Evolutionary conservation across 1,140 invertebrate species (phyloP).

Genomic region (Hetaerina americana): DNA sequence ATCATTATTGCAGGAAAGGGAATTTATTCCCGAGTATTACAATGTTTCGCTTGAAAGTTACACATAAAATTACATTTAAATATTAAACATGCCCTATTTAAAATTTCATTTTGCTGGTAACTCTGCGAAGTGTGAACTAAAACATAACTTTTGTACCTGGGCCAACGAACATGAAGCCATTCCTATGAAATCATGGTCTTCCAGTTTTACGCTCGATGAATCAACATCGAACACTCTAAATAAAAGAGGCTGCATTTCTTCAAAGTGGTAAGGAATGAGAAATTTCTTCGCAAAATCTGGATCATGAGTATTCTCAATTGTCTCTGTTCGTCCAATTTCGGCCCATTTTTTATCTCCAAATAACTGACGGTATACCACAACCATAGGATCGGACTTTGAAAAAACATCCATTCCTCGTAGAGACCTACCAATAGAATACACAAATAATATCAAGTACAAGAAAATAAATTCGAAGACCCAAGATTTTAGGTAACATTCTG

Average conservation of each 20-base stretch:
- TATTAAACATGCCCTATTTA: no score
- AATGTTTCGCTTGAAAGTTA: no score
- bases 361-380: slow-evolving; percentile 35
- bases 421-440: slow-evolving; percentile 27
- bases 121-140: no score
- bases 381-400: slow-evolving; percentile 49
- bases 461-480: not conserved
- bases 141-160: no score
- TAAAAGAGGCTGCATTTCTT: slow-evolving; percentile 34
- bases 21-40: no score
- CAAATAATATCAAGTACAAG: not conserved
- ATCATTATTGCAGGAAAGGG: no score
- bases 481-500: not conserved
- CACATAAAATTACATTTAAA: no score
- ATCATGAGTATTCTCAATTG: slow-evolving; percentile 39
- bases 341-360: slow-evolving; percentile 32
- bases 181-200: slow-evolving; percentile 41
- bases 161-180: slow-evolving; percentile 35
- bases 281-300: slow-evolving; percentile 41
- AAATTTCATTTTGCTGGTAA: no score
- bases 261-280: slow-evolving; percentile 27
- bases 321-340: slow-evolving; percentile 42
- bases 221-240: slow-evolving; percentile 41
- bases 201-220: slow-evolving; percentile 27
- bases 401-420: slow-evolving; percentile 42